These are phyloP conservation scores for Tiliqua scincoides DNA, from an alignment of 2,113 vertebrate genomes.

Conservation along the genomic window DNA sequence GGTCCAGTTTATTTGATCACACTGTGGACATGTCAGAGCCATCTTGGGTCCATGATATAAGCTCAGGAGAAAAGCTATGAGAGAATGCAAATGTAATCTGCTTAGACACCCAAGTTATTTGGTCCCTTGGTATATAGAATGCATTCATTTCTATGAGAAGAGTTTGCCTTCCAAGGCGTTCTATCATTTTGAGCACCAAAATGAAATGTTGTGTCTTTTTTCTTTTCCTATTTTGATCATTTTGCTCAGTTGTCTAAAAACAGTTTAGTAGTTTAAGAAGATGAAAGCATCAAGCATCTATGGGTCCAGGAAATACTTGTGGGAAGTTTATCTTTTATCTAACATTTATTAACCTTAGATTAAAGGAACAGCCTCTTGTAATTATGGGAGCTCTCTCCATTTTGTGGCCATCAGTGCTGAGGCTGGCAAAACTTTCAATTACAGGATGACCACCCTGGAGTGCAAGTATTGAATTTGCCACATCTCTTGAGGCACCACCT, in stretches of 20 bases:
- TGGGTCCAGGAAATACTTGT: conserved; percentile 72
- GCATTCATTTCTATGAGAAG: conserved; percentile 54
- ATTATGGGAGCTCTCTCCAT: conserved; percentile 77
- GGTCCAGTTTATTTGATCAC: neutral
- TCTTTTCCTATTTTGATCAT: neutral
- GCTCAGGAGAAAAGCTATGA: conserved; percentile 6
- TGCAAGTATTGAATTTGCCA: conserved; percentile 69
- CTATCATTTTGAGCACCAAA: conserved; percentile 61
- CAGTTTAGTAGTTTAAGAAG: conserved; percentile 47
- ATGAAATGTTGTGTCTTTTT: conserved; percentile 53
- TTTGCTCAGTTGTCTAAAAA: conserved; percentile 25
- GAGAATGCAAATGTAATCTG: conserved; percentile 17
- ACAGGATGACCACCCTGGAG: conserved; percentile 79
- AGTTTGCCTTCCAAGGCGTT: conserved; percentile 62
- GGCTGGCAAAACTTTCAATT: conserved; percentile 80
- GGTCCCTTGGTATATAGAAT: conserved; percentile 57
- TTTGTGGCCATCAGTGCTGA: conserved; percentile 76
- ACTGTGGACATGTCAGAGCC: conserved; percentile 1
- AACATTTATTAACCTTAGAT: conserved; percentile 76
- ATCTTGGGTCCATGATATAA: neutral
- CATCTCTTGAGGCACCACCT: conserved; percentile 74
- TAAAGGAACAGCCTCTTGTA: conserved; percentile 76
- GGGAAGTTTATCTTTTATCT: conserved; percentile 72
- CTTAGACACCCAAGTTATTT: conserved; percentile 10
- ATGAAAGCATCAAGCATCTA: conserved; percentile 55